Evolutionary conservation across 2,113 vertebrate species (phyloP).

Genomic region (Sciurus niger): DNA sequence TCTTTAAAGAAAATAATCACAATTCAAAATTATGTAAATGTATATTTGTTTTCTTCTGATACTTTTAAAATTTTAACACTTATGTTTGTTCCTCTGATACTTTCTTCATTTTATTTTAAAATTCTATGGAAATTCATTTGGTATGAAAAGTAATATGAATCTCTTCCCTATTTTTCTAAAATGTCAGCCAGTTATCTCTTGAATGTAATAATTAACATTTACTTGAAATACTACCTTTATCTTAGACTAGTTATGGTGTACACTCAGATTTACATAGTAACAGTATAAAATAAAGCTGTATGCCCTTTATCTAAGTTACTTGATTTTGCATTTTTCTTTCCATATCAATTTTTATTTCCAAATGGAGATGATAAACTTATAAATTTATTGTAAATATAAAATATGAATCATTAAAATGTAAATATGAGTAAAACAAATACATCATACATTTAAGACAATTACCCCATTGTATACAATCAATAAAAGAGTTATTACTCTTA

Average conservation of each 20-base stretch:
- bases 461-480: not conserved
- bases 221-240: constrained; percentile 1
- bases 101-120: not conserved
- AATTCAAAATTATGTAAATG: constrained; percentile 17
- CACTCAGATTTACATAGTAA: not conserved
- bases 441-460: not conserved
- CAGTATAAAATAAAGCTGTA: not conserved
- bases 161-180: constrained; percentile 5
- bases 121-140: not conserved
- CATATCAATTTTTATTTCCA: not conserved
- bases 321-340: not conserved
- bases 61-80: not conserved
- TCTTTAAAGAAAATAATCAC: not conserved
- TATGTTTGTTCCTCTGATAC: not conserved
- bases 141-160: not conserved
- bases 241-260: not conserved
- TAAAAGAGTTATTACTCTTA: constrained; percentile 14
- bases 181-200: not conserved
- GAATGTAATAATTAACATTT: constrained; percentile 15
- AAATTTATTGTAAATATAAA: constrained; percentile 5
- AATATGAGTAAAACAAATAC: constrained; percentile 10
- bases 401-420: constrained; percentile 9
- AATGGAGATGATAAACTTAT: not conserved
- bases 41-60: not conserved
- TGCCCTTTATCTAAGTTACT: not conserved